Evolutionary conservation across 1,140 invertebrate species (phyloP), one percentile per base, ranked within the genome.

Genomic region (Orchesella cincta): DNA sequence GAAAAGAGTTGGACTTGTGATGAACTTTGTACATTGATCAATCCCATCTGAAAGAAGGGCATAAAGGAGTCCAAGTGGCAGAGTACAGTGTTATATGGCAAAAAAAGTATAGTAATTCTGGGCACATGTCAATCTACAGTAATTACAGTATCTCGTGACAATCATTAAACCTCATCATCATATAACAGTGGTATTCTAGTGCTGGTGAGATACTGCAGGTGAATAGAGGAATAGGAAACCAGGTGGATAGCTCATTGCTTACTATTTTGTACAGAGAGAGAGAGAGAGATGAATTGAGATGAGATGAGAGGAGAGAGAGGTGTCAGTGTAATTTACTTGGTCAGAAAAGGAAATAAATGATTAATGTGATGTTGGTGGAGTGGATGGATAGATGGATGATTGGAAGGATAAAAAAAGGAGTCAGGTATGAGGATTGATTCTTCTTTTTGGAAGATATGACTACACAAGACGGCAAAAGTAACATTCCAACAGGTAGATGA

Each of bases 321-420:
- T 67, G 62, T 67, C 62, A 67, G 62, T 67, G 62, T 67, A 67
- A 67, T 67, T 67, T 67, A 67, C 62, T 67, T 67, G 62, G 62
- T 67, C 62, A 67, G 62, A 67, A 67, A 67, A 67, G 62, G 62
- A 67, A 67, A 67, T 67, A 67, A 67, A 67, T 67, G 62, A 67
- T 67, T 67, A 67, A 67, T 67, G 62, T 67, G 28, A 8, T 67
- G 62, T 29, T 67, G 62, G 62, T 28, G 54, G 54, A n/a, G 54
- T 62, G 8, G 62, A 67, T 67, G 62, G 62, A 18, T 5, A 29
- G 23, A 31, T 33, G 62, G 62, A 33, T 67, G 62, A 67, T 67
- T 67, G 62, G 62, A 31, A n/a, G 26, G 2, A 67, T 26, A 67
- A 67, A 67, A 20, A 67, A 31, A 67, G 31, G 33, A 31, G 62